Conservation (phyloP, 2,113 vertebrate genomes). For the Oncorhynchus keta region DNA sequence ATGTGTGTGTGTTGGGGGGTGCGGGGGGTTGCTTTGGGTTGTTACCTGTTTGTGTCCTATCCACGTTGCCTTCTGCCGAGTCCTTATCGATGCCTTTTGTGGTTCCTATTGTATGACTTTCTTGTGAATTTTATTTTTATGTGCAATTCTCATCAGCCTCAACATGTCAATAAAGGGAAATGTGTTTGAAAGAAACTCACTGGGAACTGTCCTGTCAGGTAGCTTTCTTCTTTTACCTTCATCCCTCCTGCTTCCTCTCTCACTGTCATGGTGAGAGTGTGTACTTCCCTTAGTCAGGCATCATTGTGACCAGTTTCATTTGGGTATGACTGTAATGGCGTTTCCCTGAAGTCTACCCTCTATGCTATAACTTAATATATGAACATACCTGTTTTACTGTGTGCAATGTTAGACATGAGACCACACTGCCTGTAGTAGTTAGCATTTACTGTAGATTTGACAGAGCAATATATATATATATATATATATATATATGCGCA, state of each 20-base stretch:
- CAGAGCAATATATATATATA: too few species aligned
- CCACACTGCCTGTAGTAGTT: too few species aligned
- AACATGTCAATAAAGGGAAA: slow-evolving; percentile 99
- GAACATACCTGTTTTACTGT: too few species aligned
- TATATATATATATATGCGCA: too few species aligned
- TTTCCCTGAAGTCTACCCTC: neutral
- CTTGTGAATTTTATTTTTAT: slow-evolving; percentile 92
- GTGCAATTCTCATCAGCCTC: slow-evolving; percentile 97
- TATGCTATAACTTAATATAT: neutral
- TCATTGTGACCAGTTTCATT: neutral
- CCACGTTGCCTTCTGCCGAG: slow-evolving; percentile 88
- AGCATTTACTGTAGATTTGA: too few species aligned
- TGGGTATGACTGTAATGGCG: neutral
- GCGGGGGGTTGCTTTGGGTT: slow-evolving; percentile 63
- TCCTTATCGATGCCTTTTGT: slow-evolving; percentile 93
- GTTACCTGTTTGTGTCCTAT: slow-evolving; percentile 81
- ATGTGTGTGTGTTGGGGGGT: slow-evolving; percentile 54
- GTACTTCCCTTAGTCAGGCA: neutral
- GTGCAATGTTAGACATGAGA: too few species aligned
- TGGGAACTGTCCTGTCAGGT: slow-evolving; percentile 1
- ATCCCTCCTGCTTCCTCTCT: neutral
- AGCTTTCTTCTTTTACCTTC: neutral
- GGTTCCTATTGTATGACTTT: slow-evolving; percentile 95
- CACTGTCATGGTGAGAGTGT: neutral
- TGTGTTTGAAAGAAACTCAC: slow-evolving; percentile 82